Conservation (phyloP, 2,113 vertebrate species). For the Camelus dromedarius region DNA sequence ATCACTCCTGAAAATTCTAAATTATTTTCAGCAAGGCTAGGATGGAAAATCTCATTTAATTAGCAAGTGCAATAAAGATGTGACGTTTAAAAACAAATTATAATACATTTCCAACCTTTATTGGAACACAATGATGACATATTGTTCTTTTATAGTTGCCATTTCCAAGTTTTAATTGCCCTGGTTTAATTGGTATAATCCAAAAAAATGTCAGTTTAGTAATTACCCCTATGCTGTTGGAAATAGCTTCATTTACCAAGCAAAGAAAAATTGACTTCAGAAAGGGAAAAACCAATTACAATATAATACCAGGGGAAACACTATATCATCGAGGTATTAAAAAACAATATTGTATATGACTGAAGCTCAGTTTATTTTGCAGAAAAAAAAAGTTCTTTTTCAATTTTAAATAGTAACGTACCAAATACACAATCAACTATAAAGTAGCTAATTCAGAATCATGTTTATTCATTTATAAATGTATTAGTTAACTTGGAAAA, state of each 20-base stretch:
- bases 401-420: slow-evolving; percentile 8
- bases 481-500: slow-evolving; percentile 29
- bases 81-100: slow-evolving; percentile 71
- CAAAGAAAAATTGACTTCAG: slow-evolving; percentile 58
- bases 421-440: slow-evolving; percentile 31
- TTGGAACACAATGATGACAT: slow-evolving; percentile 65
- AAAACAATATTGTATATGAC: background rate
- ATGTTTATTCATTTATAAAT: background rate
- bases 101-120: slow-evolving; percentile 61
- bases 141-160: slow-evolving; percentile 58
- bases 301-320: slow-evolving; percentile 42
- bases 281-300: slow-evolving; percentile 69
- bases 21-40: background rate
- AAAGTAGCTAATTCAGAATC: slow-evolving; percentile 18
- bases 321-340: background rate
- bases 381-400: background rate
- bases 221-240: slow-evolving; percentile 50
- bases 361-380: slow-evolving; percentile 35
- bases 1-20: slow-evolving; percentile 39
- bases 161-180: slow-evolving; percentile 74
- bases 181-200: slow-evolving; percentile 76
- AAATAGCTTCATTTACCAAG: slow-evolving; percentile 71
- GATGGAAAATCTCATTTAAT: slow-evolving; percentile 57
- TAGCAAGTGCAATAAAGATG: slow-evolving; percentile 57
- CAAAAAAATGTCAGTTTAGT: slow-evolving; percentile 40